Percentiles rank a stretch among this genome's conserved stretches.
phyloP scores from a whole-genome alignment of 2,888 invertebrate species.

The Clepsis dumicolana region DNA sequence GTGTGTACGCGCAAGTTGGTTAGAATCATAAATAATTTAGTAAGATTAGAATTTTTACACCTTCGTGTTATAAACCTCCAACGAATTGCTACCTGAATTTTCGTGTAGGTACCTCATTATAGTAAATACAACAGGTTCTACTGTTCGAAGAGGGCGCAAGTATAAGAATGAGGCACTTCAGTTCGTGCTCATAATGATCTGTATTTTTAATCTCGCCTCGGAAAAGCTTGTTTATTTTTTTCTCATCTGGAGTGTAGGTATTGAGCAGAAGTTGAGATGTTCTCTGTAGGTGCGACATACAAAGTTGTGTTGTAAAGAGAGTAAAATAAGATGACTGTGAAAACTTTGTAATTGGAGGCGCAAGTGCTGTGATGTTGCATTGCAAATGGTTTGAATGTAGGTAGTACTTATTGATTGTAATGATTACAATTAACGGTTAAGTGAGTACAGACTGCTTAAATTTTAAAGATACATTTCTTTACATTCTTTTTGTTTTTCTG shows the following conservation, averaged over 20 bases:
- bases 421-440: too few relatives aligned
- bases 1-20: too few relatives aligned
- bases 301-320: background rate
- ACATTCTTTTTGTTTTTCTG: too few relatives aligned
- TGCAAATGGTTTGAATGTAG: background rate
- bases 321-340: background rate
- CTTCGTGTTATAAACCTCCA: too few relatives aligned
- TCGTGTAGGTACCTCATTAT: slow-evolving; percentile 25
- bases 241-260: slow-evolving; percentile 4
- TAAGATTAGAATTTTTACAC: too few relatives aligned
- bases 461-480: too few relatives aligned
- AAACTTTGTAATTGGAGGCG: background rate
- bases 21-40: too few relatives aligned
- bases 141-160: slow-evolving; percentile 15
- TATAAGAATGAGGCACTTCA: slow-evolving; percentile 25
- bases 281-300: background rate
- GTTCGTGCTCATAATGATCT: slow-evolving; percentile 33
- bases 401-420: background rate
- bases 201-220: slow-evolving; percentile 23
- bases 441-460: too few relatives aligned
- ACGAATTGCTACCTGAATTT: background rate
- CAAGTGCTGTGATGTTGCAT: background rate
- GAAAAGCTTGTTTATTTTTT: slow-evolving; percentile 20
- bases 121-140: slow-evolving; percentile 28
- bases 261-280: slow-evolving; percentile 3